phyloP scores from a whole-genome alignment of 1,140 invertebrate genomes.

The Drosophila leontia region DNA sequence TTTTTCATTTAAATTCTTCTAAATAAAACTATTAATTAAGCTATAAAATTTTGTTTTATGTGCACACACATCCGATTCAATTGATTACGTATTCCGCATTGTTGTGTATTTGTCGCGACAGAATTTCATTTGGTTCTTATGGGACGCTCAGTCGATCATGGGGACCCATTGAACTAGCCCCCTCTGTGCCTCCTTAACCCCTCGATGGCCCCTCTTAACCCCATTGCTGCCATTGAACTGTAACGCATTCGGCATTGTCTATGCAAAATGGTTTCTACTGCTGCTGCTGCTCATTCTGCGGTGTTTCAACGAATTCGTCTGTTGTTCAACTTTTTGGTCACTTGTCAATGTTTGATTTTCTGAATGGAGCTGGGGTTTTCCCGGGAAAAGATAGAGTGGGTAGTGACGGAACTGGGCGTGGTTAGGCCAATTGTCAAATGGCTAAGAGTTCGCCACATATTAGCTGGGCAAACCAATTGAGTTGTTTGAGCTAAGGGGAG shows the following conservation, averaged over 20 bases:
- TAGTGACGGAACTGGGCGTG: neutral
- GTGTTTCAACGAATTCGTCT: conserved; percentile 52
- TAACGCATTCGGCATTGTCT: conserved; percentile 76
- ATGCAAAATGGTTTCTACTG: conserved; percentile 57
- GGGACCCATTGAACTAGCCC: conserved; percentile 47
- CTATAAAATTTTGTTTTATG: neutral
- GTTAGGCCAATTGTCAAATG: conserved; percentile 20
- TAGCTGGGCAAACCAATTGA: conserved; percentile 23
- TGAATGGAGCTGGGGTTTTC: conserved; percentile 3
- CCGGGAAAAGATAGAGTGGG: neutral
- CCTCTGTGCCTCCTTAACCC: neutral
- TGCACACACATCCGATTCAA: conserved; percentile 55
- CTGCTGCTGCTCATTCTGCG: conserved; percentile 43
- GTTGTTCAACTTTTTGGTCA: conserved; percentile 68
- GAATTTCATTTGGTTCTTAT: conserved; percentile 81
- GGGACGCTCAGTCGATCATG: conserved; percentile 62
- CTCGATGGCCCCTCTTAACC: conserved; percentile 5
- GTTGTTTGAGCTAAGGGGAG: neutral
- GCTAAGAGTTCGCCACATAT: conserved; percentile 25
- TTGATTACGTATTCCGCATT: conserved; percentile 80
- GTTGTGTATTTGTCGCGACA: conserved; percentile 76
- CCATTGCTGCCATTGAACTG: conserved; percentile 65
- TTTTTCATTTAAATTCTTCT: no score
- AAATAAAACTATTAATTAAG: neutral
- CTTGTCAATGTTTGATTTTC: conserved; percentile 50